Base-by-base conservation (phyloP, 2,888 invertebrate species). In the Cyrtodaria siliqua region DNA sequence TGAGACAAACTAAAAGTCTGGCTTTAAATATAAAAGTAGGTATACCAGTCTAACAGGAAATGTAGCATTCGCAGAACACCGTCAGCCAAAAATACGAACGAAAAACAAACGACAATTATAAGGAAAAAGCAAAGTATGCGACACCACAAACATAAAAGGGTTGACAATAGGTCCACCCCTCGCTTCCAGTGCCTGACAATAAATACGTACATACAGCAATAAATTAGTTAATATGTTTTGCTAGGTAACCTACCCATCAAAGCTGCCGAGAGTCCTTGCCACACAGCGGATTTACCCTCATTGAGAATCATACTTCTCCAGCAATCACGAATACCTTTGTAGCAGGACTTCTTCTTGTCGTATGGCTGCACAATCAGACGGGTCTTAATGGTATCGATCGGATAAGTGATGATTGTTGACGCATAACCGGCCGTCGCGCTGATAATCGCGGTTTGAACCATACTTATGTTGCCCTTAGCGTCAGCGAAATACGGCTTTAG, bases 351-450 rank as follows among this genome's bases (percentile, higher is more conserved):
- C 1, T 42, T 33, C 16, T 60, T 60, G 12, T 60, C 52, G 27
- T 23, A 40, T 12, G 64, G 61, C 14, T 77, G 67, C 0, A 52
- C 67, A 18, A 77, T 72, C 33, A 77, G n/a, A 20, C 77, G 53
- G 14, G 77, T 77, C 52, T 77, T 77, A 1, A 77, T 40, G 9
- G 62, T 67, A 29, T 77, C 71, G 29, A 77, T 18, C 8, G 77
- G 77, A 33, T 77, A 77, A 1, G 67, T 72, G 4, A 57, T 3
- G 14, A 72, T 38, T n/a, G 77, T 77, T 14, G 77, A 57, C 14
- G 53, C 23, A 16, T 72, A 57, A 14, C 77, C 77, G 38, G 71
- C 56, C 12, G 53, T 18, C 0, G 63, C 71, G 16, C 71, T 56
- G n/a, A 44, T 40, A 9, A 62, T 14, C 0, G 59, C 38, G 3